Evolutionary conservation across 2,888 invertebrate species (phyloP).

Genomic region (Cynaeus angustus): DNA sequence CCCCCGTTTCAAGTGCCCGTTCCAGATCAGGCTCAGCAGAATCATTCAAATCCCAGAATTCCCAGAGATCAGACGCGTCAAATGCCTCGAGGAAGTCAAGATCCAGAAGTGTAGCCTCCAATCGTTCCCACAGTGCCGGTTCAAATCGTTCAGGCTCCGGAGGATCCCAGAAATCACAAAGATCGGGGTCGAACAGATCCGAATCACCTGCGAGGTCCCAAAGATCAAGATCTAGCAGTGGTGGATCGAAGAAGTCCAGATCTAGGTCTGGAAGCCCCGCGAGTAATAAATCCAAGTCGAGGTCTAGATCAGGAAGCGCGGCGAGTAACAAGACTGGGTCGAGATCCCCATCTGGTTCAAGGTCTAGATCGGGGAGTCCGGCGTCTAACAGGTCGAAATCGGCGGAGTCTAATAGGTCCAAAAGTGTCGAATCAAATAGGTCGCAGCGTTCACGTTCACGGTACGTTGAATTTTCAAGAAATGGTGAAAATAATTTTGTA

Average conservation of each 20-base stretch:
- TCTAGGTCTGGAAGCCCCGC: constrained; percentile 53
- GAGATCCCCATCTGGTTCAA: constrained; percentile 2
- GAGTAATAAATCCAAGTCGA: constrained; percentile 59
- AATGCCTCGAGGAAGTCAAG: constrained; percentile 51
- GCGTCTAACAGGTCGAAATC: constrained; percentile 56
- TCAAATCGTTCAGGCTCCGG: constrained; percentile 61
- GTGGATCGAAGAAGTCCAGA: constrained; percentile 49
- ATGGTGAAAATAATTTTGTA: constrained; percentile 24
- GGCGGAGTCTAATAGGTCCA: constrained; percentile 58
- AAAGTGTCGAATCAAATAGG: constrained; percentile 46
- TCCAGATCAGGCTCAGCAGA: constrained; percentile 52
- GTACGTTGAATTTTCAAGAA: constrained; percentile 7
- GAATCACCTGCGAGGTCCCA: constrained; percentile 54
- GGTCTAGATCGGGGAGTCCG: constrained; percentile 60
- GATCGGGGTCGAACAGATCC: constrained; percentile 59
- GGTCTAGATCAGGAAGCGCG: constrained; percentile 61
- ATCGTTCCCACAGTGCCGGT: constrained; percentile 52
- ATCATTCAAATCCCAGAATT: constrained; percentile 38
- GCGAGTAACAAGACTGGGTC: not conserved
- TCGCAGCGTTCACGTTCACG: constrained; percentile 32
- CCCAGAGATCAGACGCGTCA: constrained; percentile 31
- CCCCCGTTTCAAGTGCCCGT: constrained; percentile 61
- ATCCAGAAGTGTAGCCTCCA: constrained; percentile 51
- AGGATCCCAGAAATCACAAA: constrained; percentile 53
- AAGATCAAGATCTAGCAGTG: constrained; percentile 54